phyloP scores from a whole-genome alignment of 23 tunicate genomes.

The Styela clava region DNA sequence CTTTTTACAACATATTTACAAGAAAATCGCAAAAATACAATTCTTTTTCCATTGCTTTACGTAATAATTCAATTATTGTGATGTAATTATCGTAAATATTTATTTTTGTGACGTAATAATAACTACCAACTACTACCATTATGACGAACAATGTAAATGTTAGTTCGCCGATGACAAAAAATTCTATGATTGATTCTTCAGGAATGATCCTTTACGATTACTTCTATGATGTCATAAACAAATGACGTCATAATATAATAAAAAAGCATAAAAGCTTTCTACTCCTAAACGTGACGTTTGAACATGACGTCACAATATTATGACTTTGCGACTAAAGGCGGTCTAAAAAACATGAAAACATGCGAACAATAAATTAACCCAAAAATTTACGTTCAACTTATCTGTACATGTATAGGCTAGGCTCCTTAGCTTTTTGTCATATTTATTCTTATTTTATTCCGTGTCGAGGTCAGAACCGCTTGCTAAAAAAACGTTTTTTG shows the following conservation, averaged over 20 bases:
- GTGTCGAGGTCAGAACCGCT: too few species aligned
- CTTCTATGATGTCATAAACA: not conserved
- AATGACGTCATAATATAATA: not conserved
- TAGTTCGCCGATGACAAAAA: not conserved
- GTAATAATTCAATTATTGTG: not conserved
- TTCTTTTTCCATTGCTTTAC: not conserved
- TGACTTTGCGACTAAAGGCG: not conserved
- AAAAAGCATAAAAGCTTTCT: not conserved
- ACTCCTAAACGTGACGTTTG: not conserved
- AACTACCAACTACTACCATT: not conserved
- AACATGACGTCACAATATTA: not conserved
- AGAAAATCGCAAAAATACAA: not conserved
- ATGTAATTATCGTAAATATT: not conserved
- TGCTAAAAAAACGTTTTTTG: too few species aligned
- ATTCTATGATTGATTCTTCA: not conserved
- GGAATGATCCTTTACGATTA: not conserved
- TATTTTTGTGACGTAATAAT: not conserved
- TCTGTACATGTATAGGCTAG: too few species aligned
- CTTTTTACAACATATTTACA: not conserved
- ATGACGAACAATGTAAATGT: not conserved
- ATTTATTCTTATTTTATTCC: too few species aligned
- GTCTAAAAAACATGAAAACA: too few species aligned
- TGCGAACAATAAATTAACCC: not conserved
- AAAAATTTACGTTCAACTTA: too few species aligned
- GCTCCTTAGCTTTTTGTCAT: too few species aligned